Percentiles rank a stretch among this genome's conserved stretches.
Evolutionary conservation across 2,113 vertebrate genomes (phyloP).

Genomic region (Muscicapa adusta): DNA sequence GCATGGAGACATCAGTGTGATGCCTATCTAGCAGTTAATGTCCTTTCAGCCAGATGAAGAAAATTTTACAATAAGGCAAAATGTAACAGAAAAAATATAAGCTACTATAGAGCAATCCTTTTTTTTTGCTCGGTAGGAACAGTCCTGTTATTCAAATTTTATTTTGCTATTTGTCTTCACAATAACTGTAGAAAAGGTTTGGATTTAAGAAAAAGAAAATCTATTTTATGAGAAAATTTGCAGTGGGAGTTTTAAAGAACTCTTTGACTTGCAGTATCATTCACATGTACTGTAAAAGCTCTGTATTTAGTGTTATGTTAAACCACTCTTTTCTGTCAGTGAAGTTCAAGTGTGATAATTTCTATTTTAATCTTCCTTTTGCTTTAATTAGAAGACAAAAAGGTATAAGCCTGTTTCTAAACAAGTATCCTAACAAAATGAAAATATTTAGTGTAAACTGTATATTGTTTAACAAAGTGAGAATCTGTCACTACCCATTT

Average conservation of each 20-base stretch:
- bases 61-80: constrained; percentile 72
- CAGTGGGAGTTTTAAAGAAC: constrained; percentile 49
- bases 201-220: constrained; percentile 26
- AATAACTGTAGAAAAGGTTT: not conserved
- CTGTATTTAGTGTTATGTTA: constrained; percentile 32
- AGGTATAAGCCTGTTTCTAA: constrained; percentile 30
- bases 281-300: constrained; percentile 31
- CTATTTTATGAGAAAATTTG: constrained; percentile 30
- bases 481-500: constrained; percentile 25
- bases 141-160: constrained; percentile 35
- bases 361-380: constrained; percentile 38
- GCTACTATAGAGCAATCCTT: constrained; percentile 41
- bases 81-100: constrained; percentile 65
- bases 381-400: constrained; percentile 58
- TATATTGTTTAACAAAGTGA: constrained; percentile 3
- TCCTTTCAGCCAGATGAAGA: constrained; percentile 74
- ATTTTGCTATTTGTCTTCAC: constrained; percentile 43
- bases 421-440: constrained; percentile 8
- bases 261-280: constrained; percentile 34
- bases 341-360: constrained; percentile 35
- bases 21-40: constrained; percentile 79
- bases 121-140: not conserved
- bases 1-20: constrained; percentile 83
- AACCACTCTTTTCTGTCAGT: constrained; percentile 10
- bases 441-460: constrained; percentile 43